phyloP scores from a whole-genome alignment of 2,888 invertebrate species.

The Tetropium fuscum region DNA sequence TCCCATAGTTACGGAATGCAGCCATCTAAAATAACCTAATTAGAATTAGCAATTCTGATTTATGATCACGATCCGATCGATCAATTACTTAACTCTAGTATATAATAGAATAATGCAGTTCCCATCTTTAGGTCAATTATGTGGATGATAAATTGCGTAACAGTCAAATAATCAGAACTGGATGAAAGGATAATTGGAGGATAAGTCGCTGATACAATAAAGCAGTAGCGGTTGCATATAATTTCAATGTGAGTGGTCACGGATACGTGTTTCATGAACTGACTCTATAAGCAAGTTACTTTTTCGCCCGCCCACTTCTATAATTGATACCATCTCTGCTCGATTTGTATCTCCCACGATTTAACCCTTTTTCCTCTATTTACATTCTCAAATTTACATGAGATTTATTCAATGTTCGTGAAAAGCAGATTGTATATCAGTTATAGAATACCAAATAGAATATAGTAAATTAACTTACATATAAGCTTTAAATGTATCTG shows the following conservation, averaged over 20 bases:
- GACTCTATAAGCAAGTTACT: conserved; percentile 33
- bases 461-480: too few relatives aligned
- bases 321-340: conserved; percentile 21
- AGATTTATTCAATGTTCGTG: too few relatives aligned
- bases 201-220: conserved; percentile 35
- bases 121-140: conserved; percentile 24
- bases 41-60: conserved; percentile 18
- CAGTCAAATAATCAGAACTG: conserved; percentile 36
- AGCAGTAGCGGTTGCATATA: conserved; percentile 50
- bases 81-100: neutral
- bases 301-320: conserved; percentile 31
- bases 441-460: too few relatives aligned
- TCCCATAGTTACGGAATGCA: too few relatives aligned
- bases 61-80: neutral
- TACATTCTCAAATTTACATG: conserved; percentile 5
- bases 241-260: conserved; percentile 49
- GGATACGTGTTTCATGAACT: conserved; percentile 47
- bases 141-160: conserved; percentile 38
- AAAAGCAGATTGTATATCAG: too few relatives aligned
- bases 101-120: conserved; percentile 14
- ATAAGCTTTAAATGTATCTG: too few relatives aligned
- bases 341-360: conserved; percentile 28
- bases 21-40: too few relatives aligned
- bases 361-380: neutral
- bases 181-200: conserved; percentile 40